Percentiles rank a stretch among this genome's conserved stretches.
Evolutionary conservation across 2,888 invertebrate genomes (phyloP).

Genomic region (Xestia c-nigrum): DNA sequence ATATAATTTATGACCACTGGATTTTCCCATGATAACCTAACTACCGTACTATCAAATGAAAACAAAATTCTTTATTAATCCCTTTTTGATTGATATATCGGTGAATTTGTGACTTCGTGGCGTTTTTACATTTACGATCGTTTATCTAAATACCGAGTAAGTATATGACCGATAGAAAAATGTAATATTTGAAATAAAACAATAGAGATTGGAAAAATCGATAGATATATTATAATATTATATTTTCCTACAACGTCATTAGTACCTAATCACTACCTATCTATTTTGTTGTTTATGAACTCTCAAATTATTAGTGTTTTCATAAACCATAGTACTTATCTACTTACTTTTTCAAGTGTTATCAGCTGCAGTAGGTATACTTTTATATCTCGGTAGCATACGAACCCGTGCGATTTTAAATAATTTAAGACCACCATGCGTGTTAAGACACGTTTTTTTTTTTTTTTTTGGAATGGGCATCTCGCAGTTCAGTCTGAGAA

Average conservation of each 20-base stretch:
- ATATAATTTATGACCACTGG: background rate
- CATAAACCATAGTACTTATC: background rate
- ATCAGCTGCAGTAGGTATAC: background rate
- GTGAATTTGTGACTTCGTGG: constrained; percentile 15
- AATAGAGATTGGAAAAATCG: constrained; percentile 15
- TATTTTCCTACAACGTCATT: constrained; percentile 22
- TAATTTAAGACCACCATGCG: background rate
- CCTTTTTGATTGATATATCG: constrained; percentile 32
- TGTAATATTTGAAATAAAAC: constrained; percentile 16
- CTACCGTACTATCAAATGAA: background rate
- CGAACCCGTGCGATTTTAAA: background rate
- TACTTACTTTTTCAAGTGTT: background rate
- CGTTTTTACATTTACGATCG: constrained; percentile 8
- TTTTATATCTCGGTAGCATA: background rate
- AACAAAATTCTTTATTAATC: constrained; percentile 43
- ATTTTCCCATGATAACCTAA: constrained; percentile 18
- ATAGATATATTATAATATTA: background rate
- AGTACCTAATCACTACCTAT: background rate
- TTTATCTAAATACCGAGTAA: constrained; percentile 20
- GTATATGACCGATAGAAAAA: constrained; percentile 42
- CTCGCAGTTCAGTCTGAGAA: too few species aligned
- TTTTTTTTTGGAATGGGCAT: too few species aligned
- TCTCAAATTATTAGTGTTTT: background rate
- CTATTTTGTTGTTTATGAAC: background rate
- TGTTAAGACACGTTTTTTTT: too few species aligned